These are phyloP conservation scores for Cariama cristata DNA, from an alignment of 2,113 vertebrate genomes.

Conservation along the genomic window DNA sequence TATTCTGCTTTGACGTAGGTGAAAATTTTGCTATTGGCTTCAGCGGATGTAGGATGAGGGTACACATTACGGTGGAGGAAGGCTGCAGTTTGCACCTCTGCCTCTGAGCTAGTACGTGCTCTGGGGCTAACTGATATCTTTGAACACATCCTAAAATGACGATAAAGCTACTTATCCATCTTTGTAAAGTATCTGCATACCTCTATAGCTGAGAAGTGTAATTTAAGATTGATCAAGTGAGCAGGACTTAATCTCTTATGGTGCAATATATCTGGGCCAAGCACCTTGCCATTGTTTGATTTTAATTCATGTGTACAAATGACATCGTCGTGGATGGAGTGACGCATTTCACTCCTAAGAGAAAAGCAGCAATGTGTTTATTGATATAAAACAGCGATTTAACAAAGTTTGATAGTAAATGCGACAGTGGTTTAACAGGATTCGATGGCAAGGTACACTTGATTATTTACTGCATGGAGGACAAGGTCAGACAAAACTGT, in stretches of 20 bases:
- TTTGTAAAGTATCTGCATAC: background rate
- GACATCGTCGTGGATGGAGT: background rate
- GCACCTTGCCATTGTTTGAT: background rate
- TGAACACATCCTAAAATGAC: background rate
- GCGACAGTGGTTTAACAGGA: too few species aligned
- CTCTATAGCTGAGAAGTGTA: background rate
- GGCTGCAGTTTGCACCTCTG: background rate
- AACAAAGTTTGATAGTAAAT: too few species aligned
- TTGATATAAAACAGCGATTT: too few species aligned
- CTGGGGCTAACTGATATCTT: background rate
- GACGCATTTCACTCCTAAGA: too few species aligned
- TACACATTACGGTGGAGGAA: accelerated
- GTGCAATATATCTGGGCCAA: background rate
- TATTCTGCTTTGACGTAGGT: background rate
- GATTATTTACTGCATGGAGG: too few species aligned
- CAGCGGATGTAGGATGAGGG: background rate
- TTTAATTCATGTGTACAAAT: background rate
- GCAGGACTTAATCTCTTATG: background rate
- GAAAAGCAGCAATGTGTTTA: too few species aligned
- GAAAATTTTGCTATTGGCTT: background rate
- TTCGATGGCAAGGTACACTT: too few species aligned
- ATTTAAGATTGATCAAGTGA: background rate
- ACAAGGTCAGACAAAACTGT: too few species aligned
- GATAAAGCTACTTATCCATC: background rate
- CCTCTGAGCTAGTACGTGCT: background rate